Base-by-base conservation (phyloP, 1,140 invertebrate species). In the Bombus polaris region DNA sequence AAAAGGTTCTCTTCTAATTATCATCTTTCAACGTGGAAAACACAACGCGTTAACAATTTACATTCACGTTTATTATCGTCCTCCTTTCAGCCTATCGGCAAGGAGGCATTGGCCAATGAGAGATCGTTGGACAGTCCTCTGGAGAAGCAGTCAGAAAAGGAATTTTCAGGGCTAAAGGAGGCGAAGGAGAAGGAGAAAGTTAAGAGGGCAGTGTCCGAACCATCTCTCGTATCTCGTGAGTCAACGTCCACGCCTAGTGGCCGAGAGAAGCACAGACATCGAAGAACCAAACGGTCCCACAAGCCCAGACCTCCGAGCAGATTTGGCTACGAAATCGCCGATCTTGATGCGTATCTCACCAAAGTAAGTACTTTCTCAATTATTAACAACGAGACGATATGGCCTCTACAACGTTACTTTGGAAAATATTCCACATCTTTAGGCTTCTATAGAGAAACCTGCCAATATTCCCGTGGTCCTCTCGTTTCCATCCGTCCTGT, bases 401-500 rank as follows among this genome's bases (percentile, higher is more conserved):
- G 28, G 25, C 10, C 6, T 3, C 1, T 3, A 13, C 8, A 47
- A 12, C 3, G 37, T 65, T 39, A 2, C 18, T 37, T 62, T 4
- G 22, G 10, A 12, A 42, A 71, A 32, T 25, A 37, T 37, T 25
- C 1, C 39, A 39, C 22, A 59, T 87, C 95, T 95, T 39, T 94
- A 97, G 96, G 97, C 97, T 8, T 96, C 97, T 22, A 96, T 97
- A 84, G 96, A 97, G 78, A 96, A 96, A 74, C 97, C 97, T 8
- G 97, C 97, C 13, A 98, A 98, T 92, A 97, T 98, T 81, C 97
- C 97, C 15, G 97, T 98, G 6, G 97, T 98, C 3, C 94, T 98
- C 47, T 97, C 97, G 62, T 97, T 97, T 71, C 96, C 97, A 1
- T 97, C 96, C 72, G 96, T 97, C 0, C 94, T 98, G 15, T 98